A percentile compares a stretch with the other conserved stretches of the same genome.
Conservation (phyloP, 2,113 vertebrate genomes). For the Terrapene triunguis region DNA sequence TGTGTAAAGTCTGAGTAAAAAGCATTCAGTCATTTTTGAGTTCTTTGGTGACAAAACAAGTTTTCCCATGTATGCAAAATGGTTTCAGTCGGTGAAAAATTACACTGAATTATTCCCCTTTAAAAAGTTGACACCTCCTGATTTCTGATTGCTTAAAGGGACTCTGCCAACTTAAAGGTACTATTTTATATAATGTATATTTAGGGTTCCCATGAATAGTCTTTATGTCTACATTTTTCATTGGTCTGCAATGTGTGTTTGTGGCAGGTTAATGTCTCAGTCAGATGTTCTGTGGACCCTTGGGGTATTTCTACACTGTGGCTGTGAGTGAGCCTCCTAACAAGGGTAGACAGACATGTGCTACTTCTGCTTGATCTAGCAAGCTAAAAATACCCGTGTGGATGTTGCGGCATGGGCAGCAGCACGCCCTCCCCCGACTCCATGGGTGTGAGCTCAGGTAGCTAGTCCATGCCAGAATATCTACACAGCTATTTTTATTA, state of each 20-base stretch:
- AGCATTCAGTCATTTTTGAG: neutral
- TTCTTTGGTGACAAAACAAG: neutral
- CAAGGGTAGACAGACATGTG: too few species aligned
- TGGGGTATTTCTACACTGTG: too few species aligned
- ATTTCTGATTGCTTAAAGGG: neutral
- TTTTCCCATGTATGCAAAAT: neutral
- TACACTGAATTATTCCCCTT: neutral
- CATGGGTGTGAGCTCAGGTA: too few species aligned
- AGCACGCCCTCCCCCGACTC: too few species aligned
- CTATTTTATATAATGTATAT: neutral
- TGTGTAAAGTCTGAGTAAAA: neutral
- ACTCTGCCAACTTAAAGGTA: neutral
- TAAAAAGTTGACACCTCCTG: neutral
- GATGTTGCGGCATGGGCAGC: too few species aligned
- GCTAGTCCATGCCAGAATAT: too few species aligned
- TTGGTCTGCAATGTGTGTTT: neutral
- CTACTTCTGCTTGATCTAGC: too few species aligned
- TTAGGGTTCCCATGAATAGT: neutral
- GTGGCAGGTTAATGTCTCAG: neutral
- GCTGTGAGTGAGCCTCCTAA: too few species aligned
- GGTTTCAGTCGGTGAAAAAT: neutral
- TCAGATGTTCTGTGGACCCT: too few species aligned
- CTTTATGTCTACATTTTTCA: neutral
- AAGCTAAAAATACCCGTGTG: too few species aligned
- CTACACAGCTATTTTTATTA: too few species aligned